Conservation (phyloP, 2,113 vertebrate genomes). For the Oncorhynchus tshawytscha region DNA sequence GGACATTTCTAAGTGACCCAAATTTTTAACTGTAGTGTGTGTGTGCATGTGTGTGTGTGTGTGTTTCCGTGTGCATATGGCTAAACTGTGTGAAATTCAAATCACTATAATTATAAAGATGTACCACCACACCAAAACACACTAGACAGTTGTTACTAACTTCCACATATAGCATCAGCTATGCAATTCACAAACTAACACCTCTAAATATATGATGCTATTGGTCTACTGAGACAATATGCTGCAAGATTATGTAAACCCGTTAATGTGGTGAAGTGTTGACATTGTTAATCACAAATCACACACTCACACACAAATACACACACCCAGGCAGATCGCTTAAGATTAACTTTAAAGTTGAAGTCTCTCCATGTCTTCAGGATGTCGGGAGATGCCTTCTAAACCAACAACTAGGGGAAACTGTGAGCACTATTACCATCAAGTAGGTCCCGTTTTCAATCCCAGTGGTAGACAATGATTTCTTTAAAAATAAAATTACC, state of each 20-base stretch:
- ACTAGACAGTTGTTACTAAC: too few relatives aligned
- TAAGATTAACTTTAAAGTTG: conserved; percentile 25
- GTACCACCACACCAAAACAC: neutral
- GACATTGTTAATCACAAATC: conserved; percentile 14
- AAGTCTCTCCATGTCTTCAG: too few relatives aligned
- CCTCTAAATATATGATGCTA: neutral
- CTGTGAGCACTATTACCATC: too few relatives aligned
- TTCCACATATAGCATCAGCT: neutral
- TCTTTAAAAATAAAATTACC: too few relatives aligned
- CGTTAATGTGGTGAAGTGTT: conserved; percentile 6
- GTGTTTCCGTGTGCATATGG: conserved; percentile 8
- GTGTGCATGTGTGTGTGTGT: neutral
- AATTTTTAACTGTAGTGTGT: too few relatives aligned
- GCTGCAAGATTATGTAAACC: conserved; percentile 20
- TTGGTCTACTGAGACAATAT: conserved; percentile 2
- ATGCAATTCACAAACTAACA: neutral
- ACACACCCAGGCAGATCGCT: too few relatives aligned
- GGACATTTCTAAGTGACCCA: too few relatives aligned
- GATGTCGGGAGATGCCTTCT: neutral
- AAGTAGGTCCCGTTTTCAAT: too few relatives aligned
- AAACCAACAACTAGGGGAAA: too few relatives aligned
- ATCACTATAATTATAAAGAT: neutral
- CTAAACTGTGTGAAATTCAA: conserved; percentile 20
- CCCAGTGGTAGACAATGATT: too few relatives aligned
- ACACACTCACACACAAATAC: too few relatives aligned